These are phyloP conservation scores for Scaptomyza polygonia DNA, from an alignment of 2,888 invertebrate genomes.

Conservation along the genomic window DNA sequence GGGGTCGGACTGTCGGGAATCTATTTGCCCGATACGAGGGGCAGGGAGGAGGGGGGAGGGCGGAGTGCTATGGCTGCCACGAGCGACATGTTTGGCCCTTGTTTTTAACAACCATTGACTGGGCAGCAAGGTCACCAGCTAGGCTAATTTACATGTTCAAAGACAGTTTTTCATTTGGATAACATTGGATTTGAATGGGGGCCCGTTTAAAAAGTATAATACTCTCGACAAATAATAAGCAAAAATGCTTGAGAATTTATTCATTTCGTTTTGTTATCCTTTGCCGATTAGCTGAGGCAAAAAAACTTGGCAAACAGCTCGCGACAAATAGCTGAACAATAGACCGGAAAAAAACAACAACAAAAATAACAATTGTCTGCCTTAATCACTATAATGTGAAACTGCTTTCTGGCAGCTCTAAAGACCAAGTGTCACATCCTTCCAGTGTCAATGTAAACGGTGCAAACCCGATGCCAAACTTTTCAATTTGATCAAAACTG, in stretches of 20 bases:
- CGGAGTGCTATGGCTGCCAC: not conserved
- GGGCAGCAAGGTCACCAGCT: slow-evolving; percentile 36
- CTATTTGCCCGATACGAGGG: slow-evolving; percentile 6
- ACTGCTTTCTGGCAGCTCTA: not conserved
- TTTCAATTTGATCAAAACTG: slow-evolving; percentile 65
- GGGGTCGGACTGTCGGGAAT: slow-evolving; percentile 14
- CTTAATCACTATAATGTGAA: slow-evolving; percentile 1
- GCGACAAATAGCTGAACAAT: slow-evolving; percentile 8
- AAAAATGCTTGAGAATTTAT: slow-evolving; percentile 6
- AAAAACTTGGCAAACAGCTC: slow-evolving; percentile 48
- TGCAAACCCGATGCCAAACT: slow-evolving; percentile 35
- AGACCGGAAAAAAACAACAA: not conserved
- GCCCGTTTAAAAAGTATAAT: not conserved
- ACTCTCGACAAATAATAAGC: not conserved
- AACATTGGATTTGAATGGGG: slow-evolving; percentile 18
- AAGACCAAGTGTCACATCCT: slow-evolving; percentile 1
- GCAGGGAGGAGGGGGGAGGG: not conserved
- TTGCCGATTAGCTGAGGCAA: slow-evolving; percentile 48
- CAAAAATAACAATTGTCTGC: slow-evolving; percentile 4
- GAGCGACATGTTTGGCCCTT: slow-evolving; percentile 45
- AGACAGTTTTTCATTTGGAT: slow-evolving; percentile 18
- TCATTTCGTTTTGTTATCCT: not conserved
- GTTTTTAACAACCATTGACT: slow-evolving; percentile 46
- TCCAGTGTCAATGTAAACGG: slow-evolving; percentile 9
- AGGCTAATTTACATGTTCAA: slow-evolving; percentile 50